These are phyloP conservation scores for Habroteleia sp. DNA, from an alignment of 2,888 invertebrate genomes.

Conservation along the genomic window DNA sequence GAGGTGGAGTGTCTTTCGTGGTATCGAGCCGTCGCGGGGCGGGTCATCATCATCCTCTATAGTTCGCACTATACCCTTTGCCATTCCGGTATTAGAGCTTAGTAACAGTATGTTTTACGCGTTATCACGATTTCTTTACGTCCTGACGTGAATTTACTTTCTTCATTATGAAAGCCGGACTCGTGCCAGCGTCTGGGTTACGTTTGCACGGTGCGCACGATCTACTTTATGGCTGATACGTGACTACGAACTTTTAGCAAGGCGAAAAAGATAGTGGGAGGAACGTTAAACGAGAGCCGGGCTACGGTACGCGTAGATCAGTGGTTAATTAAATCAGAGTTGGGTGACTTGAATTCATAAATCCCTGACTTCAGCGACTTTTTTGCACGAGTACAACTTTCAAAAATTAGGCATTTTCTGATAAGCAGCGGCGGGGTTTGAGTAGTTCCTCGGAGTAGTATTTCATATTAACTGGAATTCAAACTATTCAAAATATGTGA, in stretches of 20 bases:
- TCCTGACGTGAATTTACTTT: conserved; percentile 72
- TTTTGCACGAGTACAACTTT: not conserved
- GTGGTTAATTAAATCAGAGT: conserved; percentile 59
- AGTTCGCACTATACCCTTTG: conserved; percentile 4
- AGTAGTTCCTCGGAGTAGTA: too few relatives aligned
- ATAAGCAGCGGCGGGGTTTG: not conserved
- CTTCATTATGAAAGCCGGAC: conserved; percentile 72
- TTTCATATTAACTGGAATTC: too few relatives aligned
- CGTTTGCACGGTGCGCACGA: conserved; percentile 68
- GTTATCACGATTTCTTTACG: conserved; percentile 69
- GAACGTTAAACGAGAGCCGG: conserved; percentile 48
- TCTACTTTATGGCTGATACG: conserved; percentile 77
- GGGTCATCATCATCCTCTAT: conserved; percentile 44
- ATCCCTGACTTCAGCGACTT: conserved; percentile 13
- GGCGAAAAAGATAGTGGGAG: conserved; percentile 53
- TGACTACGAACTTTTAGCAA: conserved; percentile 68
- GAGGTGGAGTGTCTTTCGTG: conserved; percentile 24
- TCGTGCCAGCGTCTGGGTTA: conserved; percentile 63
- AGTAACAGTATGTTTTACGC: conserved; percentile 68
- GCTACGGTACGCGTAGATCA: conserved; percentile 42
- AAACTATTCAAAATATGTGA: too few relatives aligned
- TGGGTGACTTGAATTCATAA: conserved; percentile 34
- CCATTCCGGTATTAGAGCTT: conserved; percentile 44
- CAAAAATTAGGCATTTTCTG: conserved; percentile 3
- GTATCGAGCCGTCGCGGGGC: conserved; percentile 23